Percentiles rank a stretch among this genome's conserved stretches.
These are phyloP conservation scores for Choreutis nemorana DNA, from an alignment of 2,888 invertebrate genomes.

Conservation along the genomic window DNA sequence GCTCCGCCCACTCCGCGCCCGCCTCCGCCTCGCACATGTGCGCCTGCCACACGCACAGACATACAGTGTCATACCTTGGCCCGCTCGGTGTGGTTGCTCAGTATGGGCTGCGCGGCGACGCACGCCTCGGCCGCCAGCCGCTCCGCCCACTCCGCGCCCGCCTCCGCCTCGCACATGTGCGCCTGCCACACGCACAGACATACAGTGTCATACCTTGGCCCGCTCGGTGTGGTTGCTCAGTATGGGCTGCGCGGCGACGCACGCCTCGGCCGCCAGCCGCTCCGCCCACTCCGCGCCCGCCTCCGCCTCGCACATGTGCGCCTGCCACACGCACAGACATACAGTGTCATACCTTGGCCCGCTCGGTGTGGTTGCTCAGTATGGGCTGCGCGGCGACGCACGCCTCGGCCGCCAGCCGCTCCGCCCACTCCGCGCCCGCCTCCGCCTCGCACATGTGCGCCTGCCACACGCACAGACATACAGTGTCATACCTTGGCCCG, in stretches of 20 bases:
- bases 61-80: too few species aligned
- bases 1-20: constrained; percentile 89
- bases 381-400: constrained; percentile 72
- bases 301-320: constrained; percentile 90
- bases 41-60: too few species aligned
- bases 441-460: constrained; percentile 91
- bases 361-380: too few species aligned
- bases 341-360: too few species aligned
- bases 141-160: constrained; percentile 89
- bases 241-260: constrained; percentile 72
- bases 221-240: too few species aligned
- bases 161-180: constrained; percentile 90
- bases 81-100: too few species aligned
- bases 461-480: too few species aligned
- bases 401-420: constrained; percentile 82
- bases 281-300: constrained; percentile 90
- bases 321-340: too few species aligned
- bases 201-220: too few species aligned
- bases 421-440: constrained; percentile 88
- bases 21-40: constrained; percentile 91
- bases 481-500: too few species aligned
- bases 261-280: constrained; percentile 80
- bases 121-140: constrained; percentile 82
- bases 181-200: too few species aligned
- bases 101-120: constrained; percentile 71